Evolutionary conservation across 2,888 invertebrate genomes (phyloP), one percentile per base, ranked within the genome.

Genomic region (Thysanoteuthis rhombus): DNA sequence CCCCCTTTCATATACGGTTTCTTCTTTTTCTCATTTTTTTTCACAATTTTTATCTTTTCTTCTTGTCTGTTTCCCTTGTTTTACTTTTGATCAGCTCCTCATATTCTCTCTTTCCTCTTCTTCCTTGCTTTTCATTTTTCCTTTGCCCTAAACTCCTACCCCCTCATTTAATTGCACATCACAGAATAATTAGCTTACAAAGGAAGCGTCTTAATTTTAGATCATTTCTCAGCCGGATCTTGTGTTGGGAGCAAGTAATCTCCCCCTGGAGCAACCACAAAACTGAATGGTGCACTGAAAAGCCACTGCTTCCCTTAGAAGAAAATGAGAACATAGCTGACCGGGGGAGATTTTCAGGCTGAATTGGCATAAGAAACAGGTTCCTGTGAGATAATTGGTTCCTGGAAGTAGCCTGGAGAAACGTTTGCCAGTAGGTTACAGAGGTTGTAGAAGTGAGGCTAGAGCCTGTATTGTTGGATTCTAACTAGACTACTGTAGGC

Each of bases 141-240:
- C n/a, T 36, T 75, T n/a, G 1, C 5, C 25, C 52, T 5, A 5
- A 52, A 52, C 52, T 52, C 25, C 52, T 25, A 22, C 75, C 3
- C 75, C 16, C 75, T 75, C 75, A 36, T 75, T 36, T 75, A 36
- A 75, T 75, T 75, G 75, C n/a, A n/a, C 0, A 75, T 75, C 75
- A 75, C n/a, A 75, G 75, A n/a, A 75, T 75, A 75, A 75, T 75
- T 75, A 75, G 75, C 75, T 75, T 75, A 75, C n/a, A 75, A 75
- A 75, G 75, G 75, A 75, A 75, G 75, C 75, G n/a, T 75, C 36
- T 75, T 36, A n/a, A 75, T 75, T 75, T 75, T 75, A n/a, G 75
- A 75, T 75, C 75, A 75, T 75, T 75, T 75, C 75, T 75, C 8
- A 36, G n/a, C 36, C 75, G 75, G 75, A 75, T 75, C 75, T 36